phyloP scores from a whole-genome alignment of 2,888 invertebrate genomes.

The Tromatobia lineatoria region DNA sequence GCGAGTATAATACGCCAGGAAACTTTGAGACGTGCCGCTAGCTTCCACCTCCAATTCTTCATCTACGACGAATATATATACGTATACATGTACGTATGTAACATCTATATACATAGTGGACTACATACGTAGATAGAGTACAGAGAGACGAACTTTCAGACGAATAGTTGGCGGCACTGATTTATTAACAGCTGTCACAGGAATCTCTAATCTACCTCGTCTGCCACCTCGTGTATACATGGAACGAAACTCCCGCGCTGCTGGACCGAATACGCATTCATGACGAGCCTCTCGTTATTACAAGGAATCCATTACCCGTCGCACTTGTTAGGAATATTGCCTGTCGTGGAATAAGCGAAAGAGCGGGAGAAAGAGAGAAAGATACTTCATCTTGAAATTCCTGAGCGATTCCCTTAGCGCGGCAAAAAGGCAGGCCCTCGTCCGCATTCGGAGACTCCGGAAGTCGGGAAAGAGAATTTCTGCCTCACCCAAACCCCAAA shows the following conservation, averaged over 20 bases:
- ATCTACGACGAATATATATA: conserved; percentile 18
- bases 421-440: conserved; percentile 63
- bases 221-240: conserved; percentile 49
- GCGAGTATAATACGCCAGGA: conserved; percentile 73
- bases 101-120: conserved; percentile 7
- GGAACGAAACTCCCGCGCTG: conserved; percentile 13
- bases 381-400: conserved; percentile 59
- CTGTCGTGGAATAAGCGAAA: neutral
- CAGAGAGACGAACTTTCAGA: conserved; percentile 15
- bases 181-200: conserved; percentile 69
- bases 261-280: conserved; percentile 57
- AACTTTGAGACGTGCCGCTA: conserved; percentile 26
- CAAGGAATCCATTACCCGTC: conserved; percentile 66
- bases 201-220: conserved; percentile 71
- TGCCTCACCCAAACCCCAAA: conserved; percentile 33
- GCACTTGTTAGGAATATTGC: conserved; percentile 49
- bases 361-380: conserved; percentile 17
- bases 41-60: conserved; percentile 14
- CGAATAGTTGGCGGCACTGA: conserved; percentile 60
- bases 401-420: conserved; percentile 40
- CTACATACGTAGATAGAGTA: conserved; percentile 38
- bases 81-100: conserved; percentile 10
- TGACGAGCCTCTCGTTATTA: conserved; percentile 70
- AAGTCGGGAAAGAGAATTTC: conserved; percentile 55
- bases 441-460: conserved; percentile 70